These are phyloP conservation scores for Galerucella nymphaeae DNA, from an alignment of 2,888 invertebrate species.

Conservation along the genomic window DNA sequence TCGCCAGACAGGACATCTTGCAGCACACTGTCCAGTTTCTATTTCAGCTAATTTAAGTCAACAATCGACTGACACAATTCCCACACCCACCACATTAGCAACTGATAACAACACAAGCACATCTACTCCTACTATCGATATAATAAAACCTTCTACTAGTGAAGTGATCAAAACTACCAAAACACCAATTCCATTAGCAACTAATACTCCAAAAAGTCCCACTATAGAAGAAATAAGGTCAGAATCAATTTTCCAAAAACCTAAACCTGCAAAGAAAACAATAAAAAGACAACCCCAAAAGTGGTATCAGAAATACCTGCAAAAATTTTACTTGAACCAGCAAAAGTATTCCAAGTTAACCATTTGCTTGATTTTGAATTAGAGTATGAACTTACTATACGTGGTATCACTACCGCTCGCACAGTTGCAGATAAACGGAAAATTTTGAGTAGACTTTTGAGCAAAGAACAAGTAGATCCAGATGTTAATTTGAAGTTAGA, in stretches of 20 bases:
- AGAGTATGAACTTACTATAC: not conserved
- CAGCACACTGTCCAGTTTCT: no score
- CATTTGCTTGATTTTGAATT: slow-evolving; percentile 20
- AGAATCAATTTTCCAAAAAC: slow-evolving; percentile 9
- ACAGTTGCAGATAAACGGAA: no score
- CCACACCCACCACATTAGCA: no score
- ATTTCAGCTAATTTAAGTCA: no score
- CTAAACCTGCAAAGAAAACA: not conserved
- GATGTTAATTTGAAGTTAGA: slow-evolving; percentile 12
- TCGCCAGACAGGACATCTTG: no score
- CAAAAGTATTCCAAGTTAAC: slow-evolving; percentile 15
- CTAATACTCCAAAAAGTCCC: slow-evolving; percentile 5
- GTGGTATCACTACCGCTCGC: not conserved
- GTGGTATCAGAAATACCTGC: not conserved
- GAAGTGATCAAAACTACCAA: not conserved
- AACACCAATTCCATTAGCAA: slow-evolving; percentile 1
- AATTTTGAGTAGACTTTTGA: no score
- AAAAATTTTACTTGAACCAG: slow-evolving; percentile 2
- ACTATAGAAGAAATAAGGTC: not conserved
- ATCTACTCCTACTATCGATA: no score
- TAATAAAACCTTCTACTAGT: no score
- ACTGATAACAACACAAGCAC: no score
- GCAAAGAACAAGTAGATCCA: slow-evolving; percentile 20
- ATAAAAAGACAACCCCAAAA: not conserved
- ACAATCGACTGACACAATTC: no score